A percentile compares a stretch with the other conserved stretches of the same genome.
Evolutionary conservation across 2,797 vertebrate genomes (phyloP).

Genomic region (Acrossocheilus fasciatus): DNA sequence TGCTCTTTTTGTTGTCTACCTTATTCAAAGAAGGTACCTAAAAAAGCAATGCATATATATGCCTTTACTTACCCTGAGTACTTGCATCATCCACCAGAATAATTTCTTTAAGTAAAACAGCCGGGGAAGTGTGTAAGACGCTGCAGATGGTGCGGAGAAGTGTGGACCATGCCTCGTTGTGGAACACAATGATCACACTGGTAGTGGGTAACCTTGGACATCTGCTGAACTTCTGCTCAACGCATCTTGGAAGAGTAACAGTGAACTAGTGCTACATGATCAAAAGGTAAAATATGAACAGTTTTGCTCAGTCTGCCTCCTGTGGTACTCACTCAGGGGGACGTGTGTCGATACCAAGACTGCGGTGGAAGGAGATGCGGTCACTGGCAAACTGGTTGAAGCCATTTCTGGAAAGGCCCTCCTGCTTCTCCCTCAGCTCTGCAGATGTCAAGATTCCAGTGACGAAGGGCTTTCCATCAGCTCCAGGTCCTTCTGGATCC

Average conservation of each 20-base stretch:
- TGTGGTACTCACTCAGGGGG: conserved; percentile 80
- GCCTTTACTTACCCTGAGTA: conserved; percentile 75
- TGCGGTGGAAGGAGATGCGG: conserved; percentile 84
- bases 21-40: neutral
- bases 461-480: conserved; percentile 80
- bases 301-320: neutral
- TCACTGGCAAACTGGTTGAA: conserved; percentile 89
- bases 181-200: conserved; percentile 87
- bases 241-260: conserved; percentile 72
- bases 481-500: conserved; percentile 77
- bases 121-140: conserved; percentile 82
- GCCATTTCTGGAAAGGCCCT: conserved; percentile 79
- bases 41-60: neutral
- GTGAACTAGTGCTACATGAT: neutral
- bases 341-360: conserved; percentile 82
- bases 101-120: conserved; percentile 81
- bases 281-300: neutral
- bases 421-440: conserved; percentile 77
- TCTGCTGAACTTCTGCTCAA: conserved; percentile 80
- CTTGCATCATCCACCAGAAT: conserved; percentile 88
- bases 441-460: conserved; percentile 67
- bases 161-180: conserved; percentile 87
- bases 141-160: conserved; percentile 85
- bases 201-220: conserved; percentile 82
- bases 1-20: neutral